Base-by-base conservation (phyloP, 2,797 vertebrate species). In the Euthynnus affinis region DNA sequence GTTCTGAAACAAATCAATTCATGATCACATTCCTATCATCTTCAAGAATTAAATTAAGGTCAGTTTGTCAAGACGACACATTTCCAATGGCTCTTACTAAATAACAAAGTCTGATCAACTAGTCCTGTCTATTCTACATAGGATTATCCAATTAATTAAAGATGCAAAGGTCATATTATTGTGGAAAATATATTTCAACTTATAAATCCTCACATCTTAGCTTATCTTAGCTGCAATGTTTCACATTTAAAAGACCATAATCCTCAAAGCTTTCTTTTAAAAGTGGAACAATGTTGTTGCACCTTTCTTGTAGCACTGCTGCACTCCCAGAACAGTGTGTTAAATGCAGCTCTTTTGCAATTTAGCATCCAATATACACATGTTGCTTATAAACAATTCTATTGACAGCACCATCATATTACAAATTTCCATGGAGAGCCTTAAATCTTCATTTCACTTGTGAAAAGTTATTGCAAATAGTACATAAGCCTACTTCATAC, bases 11-110 rank as follows among this genome's bases (percentile, higher is more conserved):
- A 32, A 84, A 83, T 86, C 51, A 12, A 83, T 84, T 82, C 34
- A 46, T 23, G 48, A 66, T 66, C 59, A 51, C 51, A 22, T 18
- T 60, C 8, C 58, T 12, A 23, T 56, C 20, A 53, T 58, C 25
- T 63, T 42, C n/a, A 4, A 61, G 51, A 76, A 59, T 74, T 74
- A 80, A 84, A 82, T 70, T 73, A 87, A 83, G 83, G 81, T 89
- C 81, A 85, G 67, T 40, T 73, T 76, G 68, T 85, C 68, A 65
- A 73, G 72, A 82, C 51, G 56, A 80, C 58, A 77, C 49, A 72
- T 67, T 82, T 86, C 4, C 10, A 42, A 61, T 25, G 57, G 58
- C 55, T 76, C 69, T 65, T 59, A 37, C 71, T 46, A 52, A 76
- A 78, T 40, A 52, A 63, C 27, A 69, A 52, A 71, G 59, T 63